Evolutionary conservation across 2,888 invertebrate species (phyloP).

Genomic region (Peribatodes rhomboidaria): DNA sequence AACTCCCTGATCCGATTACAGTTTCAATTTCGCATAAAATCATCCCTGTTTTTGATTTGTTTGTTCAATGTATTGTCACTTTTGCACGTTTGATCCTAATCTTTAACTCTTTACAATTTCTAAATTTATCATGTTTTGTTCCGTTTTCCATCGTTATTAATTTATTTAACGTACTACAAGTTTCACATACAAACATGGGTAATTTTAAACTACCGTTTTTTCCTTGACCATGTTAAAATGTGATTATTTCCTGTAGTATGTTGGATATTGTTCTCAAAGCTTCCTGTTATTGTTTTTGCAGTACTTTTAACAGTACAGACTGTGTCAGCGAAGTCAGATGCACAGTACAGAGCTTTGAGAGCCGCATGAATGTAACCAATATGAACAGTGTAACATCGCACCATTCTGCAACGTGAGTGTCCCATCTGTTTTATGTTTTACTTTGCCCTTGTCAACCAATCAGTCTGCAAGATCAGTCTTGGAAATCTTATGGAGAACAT

Average conservation of each 20-base stretch:
- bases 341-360: conserved; percentile 82
- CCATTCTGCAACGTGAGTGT: conserved; percentile 81
- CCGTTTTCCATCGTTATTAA: conserved; percentile 29
- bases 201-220: not conserved
- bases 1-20: conserved; percentile 13
- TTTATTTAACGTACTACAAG: conserved; percentile 36
- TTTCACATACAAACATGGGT: conserved; percentile 5
- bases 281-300: conserved; percentile 77
- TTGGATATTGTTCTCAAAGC: conserved; percentile 44
- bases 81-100: conserved; percentile 42
- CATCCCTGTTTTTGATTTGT: conserved; percentile 33
- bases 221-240: not conserved
- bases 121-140: conserved; percentile 28
- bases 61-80: conserved; percentile 44
- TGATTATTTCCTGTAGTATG: conserved; percentile 23
- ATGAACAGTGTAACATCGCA: conserved; percentile 79
- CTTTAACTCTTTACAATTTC: conserved; percentile 36
- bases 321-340: conserved; percentile 81
- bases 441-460: conserved; percentile 20
- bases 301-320: conserved; percentile 85
- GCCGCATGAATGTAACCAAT: conserved; percentile 83
- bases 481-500: conserved; percentile 5
- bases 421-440: conserved; percentile 46
- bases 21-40: conserved; percentile 11
- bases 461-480: not conserved